Conservation (phyloP, 2,113 vertebrate genomes). For the Myrmophylax atrothorax region DNA sequence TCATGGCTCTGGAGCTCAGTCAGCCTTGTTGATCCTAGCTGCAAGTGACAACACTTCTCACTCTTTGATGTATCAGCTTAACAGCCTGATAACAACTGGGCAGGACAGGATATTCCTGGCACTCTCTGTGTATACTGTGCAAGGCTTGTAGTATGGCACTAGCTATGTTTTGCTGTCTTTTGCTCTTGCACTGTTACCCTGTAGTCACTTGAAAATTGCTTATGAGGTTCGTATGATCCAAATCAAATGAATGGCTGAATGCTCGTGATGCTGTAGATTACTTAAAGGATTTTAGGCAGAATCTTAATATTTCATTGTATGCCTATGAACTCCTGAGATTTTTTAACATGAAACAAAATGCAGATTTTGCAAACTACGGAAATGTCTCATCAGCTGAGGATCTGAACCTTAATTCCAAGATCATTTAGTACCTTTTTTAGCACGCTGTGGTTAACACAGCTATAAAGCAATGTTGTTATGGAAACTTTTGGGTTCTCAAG, state of each 20-base stretch:
- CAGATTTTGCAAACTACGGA: not conserved
- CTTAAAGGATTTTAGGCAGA: not conserved
- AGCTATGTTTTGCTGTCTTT: not conserved
- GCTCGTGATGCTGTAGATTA: not conserved
- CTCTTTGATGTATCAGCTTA: slow-evolving; percentile 51
- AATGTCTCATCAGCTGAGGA: not conserved
- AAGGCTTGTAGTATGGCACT: not conserved
- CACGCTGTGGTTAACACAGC: not conserved
- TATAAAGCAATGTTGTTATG: not conserved
- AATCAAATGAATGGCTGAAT: not conserved
- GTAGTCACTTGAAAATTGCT: not conserved
- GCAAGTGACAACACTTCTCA: slow-evolving; percentile 62
- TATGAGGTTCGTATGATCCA: not conserved
- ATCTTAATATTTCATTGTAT: not conserved
- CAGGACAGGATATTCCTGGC: slow-evolving; percentile 28
- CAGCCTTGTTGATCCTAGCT: slow-evolving; percentile 35
- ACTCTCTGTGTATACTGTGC: not conserved
- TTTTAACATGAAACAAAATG: not conserved
- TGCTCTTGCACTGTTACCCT: not conserved
- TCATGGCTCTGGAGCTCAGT: not conserved
- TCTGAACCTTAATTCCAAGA: not conserved
- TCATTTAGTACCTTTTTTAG: not conserved
- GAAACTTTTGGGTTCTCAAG: not conserved
- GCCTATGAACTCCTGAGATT: not conserved
- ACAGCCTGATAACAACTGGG: slow-evolving; percentile 49